Conservation (phyloP, 2,797 vertebrate species). For the Astyanax mexicanus region DNA sequence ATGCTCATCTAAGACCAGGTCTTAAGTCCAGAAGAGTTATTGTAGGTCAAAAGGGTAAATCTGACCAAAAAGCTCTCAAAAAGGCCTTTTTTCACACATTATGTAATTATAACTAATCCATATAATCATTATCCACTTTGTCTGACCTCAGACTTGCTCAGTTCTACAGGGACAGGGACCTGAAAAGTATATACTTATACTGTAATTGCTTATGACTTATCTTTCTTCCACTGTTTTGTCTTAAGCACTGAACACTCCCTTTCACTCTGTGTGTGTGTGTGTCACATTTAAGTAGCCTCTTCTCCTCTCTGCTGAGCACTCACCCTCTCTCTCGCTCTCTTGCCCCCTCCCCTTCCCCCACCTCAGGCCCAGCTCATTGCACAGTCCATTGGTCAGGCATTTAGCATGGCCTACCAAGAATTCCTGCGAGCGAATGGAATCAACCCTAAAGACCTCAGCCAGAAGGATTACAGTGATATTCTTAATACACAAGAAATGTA, state of each 20-base stretch:
- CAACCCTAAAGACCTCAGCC: constrained; percentile 97
- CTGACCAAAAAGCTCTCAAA: background rate
- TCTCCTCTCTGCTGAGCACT: constrained; percentile 58
- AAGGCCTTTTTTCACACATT: constrained; percentile 3
- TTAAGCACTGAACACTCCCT: constrained; percentile 52
- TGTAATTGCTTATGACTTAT: constrained; percentile 8
- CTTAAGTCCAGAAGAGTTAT: background rate
- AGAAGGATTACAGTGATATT: constrained; percentile 98
- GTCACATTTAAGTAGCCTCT: constrained; percentile 52
- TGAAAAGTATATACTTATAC: constrained; percentile 16
- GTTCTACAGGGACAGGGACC: background rate
- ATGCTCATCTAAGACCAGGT: background rate
- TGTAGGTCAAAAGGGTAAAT: background rate
- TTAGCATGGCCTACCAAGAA: constrained; percentile 98
- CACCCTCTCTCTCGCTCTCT: constrained; percentile 50
- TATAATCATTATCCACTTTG: constrained; percentile 11
- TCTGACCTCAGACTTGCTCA: background rate
- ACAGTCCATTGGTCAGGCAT: constrained; percentile 98
- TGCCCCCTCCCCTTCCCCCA: constrained; percentile 44
- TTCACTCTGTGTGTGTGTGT: constrained; percentile 44
- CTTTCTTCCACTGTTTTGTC: constrained; percentile 29
- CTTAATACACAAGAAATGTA: constrained; percentile 94
- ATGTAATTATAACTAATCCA: constrained; percentile 5
- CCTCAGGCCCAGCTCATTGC: constrained; percentile 95
- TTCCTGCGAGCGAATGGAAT: constrained; percentile 97